Evolutionary conservation across 2,113 vertebrate species (phyloP).

Genomic region (Rhinoderma darwinii): DNA sequence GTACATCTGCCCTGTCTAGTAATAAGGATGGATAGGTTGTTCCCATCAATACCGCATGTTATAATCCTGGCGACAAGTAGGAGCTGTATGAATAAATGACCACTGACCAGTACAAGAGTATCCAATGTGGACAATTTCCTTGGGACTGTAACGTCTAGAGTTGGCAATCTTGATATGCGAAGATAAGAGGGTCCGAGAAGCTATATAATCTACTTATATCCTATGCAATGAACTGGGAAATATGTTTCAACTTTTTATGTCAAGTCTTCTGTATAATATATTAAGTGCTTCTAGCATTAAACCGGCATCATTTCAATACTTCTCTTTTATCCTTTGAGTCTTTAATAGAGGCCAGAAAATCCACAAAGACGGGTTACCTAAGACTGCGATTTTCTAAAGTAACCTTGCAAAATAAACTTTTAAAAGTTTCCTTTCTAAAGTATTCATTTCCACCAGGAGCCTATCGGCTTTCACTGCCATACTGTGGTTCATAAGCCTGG

Average conservation of each 20-base stretch:
- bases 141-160: too few species aligned
- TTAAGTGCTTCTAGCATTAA: not conserved
- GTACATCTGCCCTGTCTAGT: too few species aligned
- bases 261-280: not conserved
- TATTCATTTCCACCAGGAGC: not conserved
- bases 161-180: too few species aligned
- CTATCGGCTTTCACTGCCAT: not conserved
- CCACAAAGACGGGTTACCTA: not conserved
- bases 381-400: slow-evolving; percentile 4
- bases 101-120: too few species aligned
- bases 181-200: not conserved
- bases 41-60: too few species aligned
- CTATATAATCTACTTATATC: not conserved
- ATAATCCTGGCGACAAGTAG: too few species aligned
- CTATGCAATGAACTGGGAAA: not conserved
- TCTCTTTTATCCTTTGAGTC: not conserved
- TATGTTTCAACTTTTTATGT: not conserved
- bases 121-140: too few species aligned
- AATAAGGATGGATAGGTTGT: too few species aligned
- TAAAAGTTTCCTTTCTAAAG: not conserved
- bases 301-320: slow-evolving; percentile 1
- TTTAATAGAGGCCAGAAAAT: slow-evolving; percentile 10
- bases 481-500: slow-evolving; percentile 1
- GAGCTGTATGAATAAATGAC: too few species aligned
- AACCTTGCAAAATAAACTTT: slow-evolving; percentile 30